Evolutionary conservation across 2,113 vertebrate genomes (phyloP).

Genomic region (Ochotona princeps): DNA sequence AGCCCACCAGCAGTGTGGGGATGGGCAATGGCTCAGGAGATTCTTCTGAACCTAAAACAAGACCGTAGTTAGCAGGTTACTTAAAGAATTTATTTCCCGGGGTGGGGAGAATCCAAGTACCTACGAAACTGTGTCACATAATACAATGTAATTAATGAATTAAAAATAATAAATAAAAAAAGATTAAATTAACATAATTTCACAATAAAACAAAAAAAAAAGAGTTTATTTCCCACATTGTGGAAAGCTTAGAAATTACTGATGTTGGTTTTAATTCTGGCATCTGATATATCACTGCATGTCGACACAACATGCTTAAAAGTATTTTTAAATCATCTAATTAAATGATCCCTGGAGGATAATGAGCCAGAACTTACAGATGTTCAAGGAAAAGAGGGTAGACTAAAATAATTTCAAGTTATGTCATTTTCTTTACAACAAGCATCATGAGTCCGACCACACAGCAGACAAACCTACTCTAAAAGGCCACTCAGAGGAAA

Average conservation of each 20-base stretch:
- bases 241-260: neutral
- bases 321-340: conserved; percentile 11
- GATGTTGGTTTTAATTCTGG: neutral
- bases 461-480: neutral
- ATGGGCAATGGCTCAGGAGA: conserved; percentile 97
- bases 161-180: no score
- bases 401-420: neutral
- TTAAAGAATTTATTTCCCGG: rapidly evolving
- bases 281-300: neutral
- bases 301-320: neutral
- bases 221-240: rapidly evolving
- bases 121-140: no score
- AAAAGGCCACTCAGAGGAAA: neutral
- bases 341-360: conserved; percentile 1
- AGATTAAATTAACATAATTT: no score
- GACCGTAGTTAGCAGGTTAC: conserved; percentile 44
- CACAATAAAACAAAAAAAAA: no score
- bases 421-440: conserved; percentile 33
- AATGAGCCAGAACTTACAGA: conserved; percentile 21
- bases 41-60: conserved; percentile 93
- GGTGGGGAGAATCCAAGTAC: no score
- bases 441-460: neutral
- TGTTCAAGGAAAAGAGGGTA: conserved; percentile 39
- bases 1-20: conserved; percentile 95
- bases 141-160: no score